Conservation (phyloP, 30 jellyfish, hydroid and myxozoan species). For the Turritopsis rubra region DNA sequence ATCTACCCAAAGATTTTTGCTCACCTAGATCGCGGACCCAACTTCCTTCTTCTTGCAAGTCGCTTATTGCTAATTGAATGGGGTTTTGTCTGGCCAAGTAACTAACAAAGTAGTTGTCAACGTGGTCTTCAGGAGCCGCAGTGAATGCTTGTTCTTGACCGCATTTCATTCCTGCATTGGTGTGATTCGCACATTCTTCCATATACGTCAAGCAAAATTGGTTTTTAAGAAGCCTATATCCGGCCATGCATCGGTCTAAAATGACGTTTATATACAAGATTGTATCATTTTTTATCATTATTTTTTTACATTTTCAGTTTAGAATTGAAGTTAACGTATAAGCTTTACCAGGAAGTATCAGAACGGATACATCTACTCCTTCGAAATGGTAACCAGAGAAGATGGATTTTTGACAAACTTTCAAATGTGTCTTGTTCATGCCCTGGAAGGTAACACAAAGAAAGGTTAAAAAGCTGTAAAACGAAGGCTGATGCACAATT, state of each 20-base stretch:
- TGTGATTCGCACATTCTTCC: neutral
- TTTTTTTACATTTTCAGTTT: neutral
- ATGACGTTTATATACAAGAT: neutral
- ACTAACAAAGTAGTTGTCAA: neutral
- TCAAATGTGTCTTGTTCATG: conserved; percentile 13
- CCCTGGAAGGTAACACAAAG: neutral
- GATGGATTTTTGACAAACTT: conserved; percentile 17
- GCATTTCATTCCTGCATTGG: neutral
- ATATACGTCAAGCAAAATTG: neutral
- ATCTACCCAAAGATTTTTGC: neutral
- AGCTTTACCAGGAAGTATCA: conserved; percentile 15
- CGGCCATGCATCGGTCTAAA: conserved; percentile 22
- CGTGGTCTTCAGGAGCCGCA: neutral
- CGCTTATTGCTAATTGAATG: conserved; percentile 5
- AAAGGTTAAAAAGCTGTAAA: neutral
- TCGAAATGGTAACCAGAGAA: neutral
- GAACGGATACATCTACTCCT: conserved; percentile 5
- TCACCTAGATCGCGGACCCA: conserved; percentile 10
- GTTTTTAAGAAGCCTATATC: neutral
- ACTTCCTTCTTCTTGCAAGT: neutral
- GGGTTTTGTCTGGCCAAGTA: neutral
- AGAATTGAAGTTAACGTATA: no score
- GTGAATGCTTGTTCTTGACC: neutral
- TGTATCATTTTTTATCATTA: neutral
- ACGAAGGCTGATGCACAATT: neutral